A percentile compares a stretch with the other conserved stretches of the same genome.
phyloP scores from a whole-genome alignment of 2,113 vertebrate genomes.

The Lampris megalopsis region DNA sequence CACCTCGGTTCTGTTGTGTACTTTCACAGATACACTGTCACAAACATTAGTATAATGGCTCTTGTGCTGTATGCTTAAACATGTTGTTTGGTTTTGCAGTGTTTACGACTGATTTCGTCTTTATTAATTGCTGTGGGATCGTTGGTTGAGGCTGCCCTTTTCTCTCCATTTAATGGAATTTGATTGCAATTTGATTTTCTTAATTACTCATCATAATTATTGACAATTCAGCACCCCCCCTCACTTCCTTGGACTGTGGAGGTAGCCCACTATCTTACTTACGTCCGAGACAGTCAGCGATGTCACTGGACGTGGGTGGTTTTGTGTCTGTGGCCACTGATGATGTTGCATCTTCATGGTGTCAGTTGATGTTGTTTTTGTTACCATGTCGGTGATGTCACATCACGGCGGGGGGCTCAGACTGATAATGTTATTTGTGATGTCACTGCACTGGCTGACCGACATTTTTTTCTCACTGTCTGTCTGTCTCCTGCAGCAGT shows the following conservation, averaged over 20 bases:
- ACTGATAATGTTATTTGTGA: constrained; percentile 74
- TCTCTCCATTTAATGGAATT: constrained; percentile 39
- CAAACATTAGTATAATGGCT: too few relatives aligned
- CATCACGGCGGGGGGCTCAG: constrained; percentile 30
- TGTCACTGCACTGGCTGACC: constrained; percentile 76
- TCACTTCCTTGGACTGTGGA: constrained; percentile 32
- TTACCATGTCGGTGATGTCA: constrained; percentile 10
- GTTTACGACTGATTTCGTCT: constrained; percentile 45
- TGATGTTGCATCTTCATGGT: constrained; percentile 3
- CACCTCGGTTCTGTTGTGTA: background rate
- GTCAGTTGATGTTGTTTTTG: background rate
- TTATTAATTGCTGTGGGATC: constrained; percentile 25
- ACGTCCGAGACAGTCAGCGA: constrained; percentile 25
- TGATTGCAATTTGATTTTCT: constrained; percentile 21
- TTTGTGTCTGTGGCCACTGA: constrained; percentile 22
- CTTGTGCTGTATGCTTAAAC: background rate
- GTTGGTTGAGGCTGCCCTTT: constrained; percentile 15
- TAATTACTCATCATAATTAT: constrained; percentile 48
- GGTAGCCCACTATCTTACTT: constrained; percentile 24
- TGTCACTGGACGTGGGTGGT: constrained; percentile 1
- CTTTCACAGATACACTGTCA: background rate
- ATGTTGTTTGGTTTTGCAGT: constrained; percentile 29
- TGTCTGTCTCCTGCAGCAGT: constrained; percentile 99
- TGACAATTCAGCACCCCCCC: constrained; percentile 54
- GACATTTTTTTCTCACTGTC: constrained; percentile 89